Percentiles rank a stretch among this genome's conserved stretches.
These are phyloP conservation scores for Pollenia griseotomentosa DNA, from an alignment of 2,888 invertebrate species.

Conservation along the genomic window DNA sequence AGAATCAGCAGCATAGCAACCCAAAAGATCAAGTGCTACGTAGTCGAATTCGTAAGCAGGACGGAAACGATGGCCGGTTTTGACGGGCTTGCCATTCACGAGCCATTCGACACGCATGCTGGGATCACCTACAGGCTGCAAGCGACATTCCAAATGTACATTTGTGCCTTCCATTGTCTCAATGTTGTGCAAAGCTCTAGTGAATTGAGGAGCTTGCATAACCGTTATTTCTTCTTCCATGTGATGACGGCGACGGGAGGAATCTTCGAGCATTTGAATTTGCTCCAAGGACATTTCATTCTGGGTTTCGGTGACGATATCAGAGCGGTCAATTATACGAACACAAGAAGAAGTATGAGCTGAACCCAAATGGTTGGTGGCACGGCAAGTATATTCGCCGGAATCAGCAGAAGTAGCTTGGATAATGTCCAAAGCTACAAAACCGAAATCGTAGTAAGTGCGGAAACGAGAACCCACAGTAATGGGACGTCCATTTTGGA, in stretches of 20 bases:
- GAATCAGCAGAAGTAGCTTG: slow-evolving; percentile 97
- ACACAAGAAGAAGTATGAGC: slow-evolving; percentile 96
- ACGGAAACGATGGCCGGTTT: slow-evolving; percentile 96
- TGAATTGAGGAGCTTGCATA: slow-evolving; percentile 94
- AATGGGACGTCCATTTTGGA: slow-evolving; percentile 95
- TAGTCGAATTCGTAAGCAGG: slow-evolving; percentile 99
- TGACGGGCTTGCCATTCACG: slow-evolving; percentile 96
- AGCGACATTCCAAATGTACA: slow-evolving; percentile 95
- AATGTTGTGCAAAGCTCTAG: slow-evolving; percentile 93
- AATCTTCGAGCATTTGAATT: slow-evolving; percentile 95
- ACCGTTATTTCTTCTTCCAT: slow-evolving; percentile 92
- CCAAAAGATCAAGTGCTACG: slow-evolving; percentile 97
- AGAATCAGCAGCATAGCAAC: slow-evolving; percentile 98
- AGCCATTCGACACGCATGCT: slow-evolving; percentile 98
- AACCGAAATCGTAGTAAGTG: slow-evolving; percentile 98
- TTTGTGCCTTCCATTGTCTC: slow-evolving; percentile 96
- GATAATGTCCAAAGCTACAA: slow-evolving; percentile 97
- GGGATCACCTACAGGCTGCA: slow-evolving; percentile 96
- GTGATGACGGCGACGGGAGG: slow-evolving; percentile 89
- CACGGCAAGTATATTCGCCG: slow-evolving; percentile 97
- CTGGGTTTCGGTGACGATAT: slow-evolving; percentile 94
- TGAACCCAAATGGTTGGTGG: slow-evolving; percentile 96
- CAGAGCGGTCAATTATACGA: slow-evolving; percentile 92
- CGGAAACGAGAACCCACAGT: slow-evolving; percentile 96
- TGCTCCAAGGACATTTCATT: slow-evolving; percentile 96